Evolutionary conservation across 2,888 invertebrate genomes (phyloP).

Genomic region (Aromia moschata): DNA sequence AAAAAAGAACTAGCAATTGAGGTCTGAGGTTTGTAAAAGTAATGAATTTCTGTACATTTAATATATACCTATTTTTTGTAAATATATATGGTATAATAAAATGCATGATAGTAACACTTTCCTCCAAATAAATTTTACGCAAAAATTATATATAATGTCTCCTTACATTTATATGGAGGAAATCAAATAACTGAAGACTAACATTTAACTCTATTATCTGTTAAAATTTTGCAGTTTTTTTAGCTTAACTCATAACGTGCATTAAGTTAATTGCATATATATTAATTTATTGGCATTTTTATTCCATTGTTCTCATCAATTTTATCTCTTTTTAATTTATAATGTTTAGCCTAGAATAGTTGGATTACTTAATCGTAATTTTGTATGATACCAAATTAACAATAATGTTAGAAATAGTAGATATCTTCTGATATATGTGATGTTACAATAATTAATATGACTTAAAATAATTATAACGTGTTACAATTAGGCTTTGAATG

Average conservation of each 20-base stretch:
- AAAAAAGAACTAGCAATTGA: background rate
- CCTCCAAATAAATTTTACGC: conserved; percentile 17
- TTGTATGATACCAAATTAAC: conserved; percentile 23
- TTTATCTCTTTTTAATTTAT: too few relatives aligned
- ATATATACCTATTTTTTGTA: conserved; percentile 30
- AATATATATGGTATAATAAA: conserved; percentile 21
- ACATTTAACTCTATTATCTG: conserved; percentile 3
- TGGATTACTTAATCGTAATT: too few relatives aligned
- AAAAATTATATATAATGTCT: too few relatives aligned
- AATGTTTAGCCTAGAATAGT: too few relatives aligned
- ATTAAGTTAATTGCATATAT: too few relatives aligned
- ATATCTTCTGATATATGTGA: conserved; percentile 57
- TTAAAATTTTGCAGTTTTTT: conserved; percentile 1
- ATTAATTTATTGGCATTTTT: too few relatives aligned
- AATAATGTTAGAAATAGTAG: conserved; percentile 39
- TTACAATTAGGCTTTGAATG: conserved; percentile 50
- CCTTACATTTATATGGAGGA: conserved; percentile 21
- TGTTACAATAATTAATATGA: conserved; percentile 57
- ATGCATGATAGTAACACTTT: conserved; percentile 23
- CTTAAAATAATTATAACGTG: conserved; percentile 38
- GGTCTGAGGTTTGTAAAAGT: background rate
- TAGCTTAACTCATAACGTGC: too few relatives aligned
- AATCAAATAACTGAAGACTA: conserved; percentile 19
- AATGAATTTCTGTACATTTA: conserved; percentile 29
- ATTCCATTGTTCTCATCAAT: too few relatives aligned